Conservation (phyloP, 2,888 invertebrate species). For the Trissolcus japonicus region DNA sequence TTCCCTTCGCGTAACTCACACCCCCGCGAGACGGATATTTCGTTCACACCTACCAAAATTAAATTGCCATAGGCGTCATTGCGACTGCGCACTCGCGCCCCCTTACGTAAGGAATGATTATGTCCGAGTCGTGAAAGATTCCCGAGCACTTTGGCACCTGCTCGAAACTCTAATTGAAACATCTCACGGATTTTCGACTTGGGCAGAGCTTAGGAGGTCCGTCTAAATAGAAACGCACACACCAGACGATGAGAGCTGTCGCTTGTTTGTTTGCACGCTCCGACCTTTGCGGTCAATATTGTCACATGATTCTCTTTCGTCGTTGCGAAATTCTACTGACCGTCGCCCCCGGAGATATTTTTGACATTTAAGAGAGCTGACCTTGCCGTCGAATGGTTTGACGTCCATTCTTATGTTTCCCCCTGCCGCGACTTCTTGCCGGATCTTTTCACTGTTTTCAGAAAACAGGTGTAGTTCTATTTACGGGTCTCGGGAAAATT, state of each 20-base stretch:
- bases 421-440: neutral
- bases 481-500: constrained; percentile 2
- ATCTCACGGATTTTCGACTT: constrained; percentile 4
- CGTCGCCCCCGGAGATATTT: neutral
- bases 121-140: constrained; percentile 32
- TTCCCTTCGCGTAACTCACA: constrained; percentile 40
- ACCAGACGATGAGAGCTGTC: neutral
- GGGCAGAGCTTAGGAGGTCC: neutral
- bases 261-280: neutral
- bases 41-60: constrained; percentile 74
- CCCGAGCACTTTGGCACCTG: constrained; percentile 36
- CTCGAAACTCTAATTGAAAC: constrained; percentile 39
- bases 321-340: constrained; percentile 2
- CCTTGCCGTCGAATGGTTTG: constrained; percentile 2
- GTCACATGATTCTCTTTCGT: neutral
- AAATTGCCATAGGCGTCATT: constrained; percentile 68
- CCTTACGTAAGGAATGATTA: constrained; percentile 40
- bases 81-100: constrained; percentile 66
- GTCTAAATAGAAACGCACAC: constrained; percentile 13
- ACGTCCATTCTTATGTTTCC: neutral
- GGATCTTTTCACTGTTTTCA: neutral
- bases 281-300: constrained; percentile 19
- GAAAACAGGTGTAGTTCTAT: neutral
- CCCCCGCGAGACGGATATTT: constrained; percentile 61
- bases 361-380: constrained; percentile 12